A percentile compares a stretch with the other conserved stretches of the same genome.
These are phyloP conservation scores for Thumatha senex DNA, from an alignment of 2,888 invertebrate genomes.

Conservation along the genomic window DNA sequence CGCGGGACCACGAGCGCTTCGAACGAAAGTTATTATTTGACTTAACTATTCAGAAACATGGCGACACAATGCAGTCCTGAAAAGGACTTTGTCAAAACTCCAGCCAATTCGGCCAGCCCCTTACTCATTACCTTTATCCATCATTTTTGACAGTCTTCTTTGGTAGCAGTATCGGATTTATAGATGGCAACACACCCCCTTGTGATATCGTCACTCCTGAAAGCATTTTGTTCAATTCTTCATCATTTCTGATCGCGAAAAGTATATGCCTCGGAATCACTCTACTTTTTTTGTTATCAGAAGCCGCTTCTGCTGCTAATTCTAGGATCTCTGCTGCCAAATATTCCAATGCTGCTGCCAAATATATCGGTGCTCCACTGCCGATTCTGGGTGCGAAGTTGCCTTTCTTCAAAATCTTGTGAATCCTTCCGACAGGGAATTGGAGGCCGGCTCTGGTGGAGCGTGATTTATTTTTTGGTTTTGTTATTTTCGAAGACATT, in stretches of 20 bases:
- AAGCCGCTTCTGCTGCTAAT: slow-evolving; percentile 84
- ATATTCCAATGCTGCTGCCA: slow-evolving; percentile 85
- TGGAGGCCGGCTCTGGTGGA: slow-evolving; percentile 78
- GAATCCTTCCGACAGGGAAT: slow-evolving; percentile 83
- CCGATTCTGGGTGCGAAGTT: slow-evolving; percentile 84
- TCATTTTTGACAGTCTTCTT: slow-evolving; percentile 54
- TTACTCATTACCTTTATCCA: slow-evolving; percentile 1
- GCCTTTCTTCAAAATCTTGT: slow-evolving; percentile 82
- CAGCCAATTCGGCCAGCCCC: slow-evolving; percentile 4
- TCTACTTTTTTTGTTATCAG: slow-evolving; percentile 86
- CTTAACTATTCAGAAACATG: slow-evolving; percentile 5
- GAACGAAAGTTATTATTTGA: too few species aligned
- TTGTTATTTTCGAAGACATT: slow-evolving; percentile 41
- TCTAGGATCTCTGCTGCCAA: slow-evolving; percentile 87
- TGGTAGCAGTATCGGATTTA: slow-evolving; percentile 55
- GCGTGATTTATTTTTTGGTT: slow-evolving; percentile 48
- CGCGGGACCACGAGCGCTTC: too few species aligned
- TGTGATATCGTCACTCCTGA: slow-evolving; percentile 54
- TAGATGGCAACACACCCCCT: slow-evolving; percentile 58
- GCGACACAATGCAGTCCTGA: slow-evolving; percentile 15
- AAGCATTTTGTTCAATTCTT: slow-evolving; percentile 58
- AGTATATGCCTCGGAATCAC: slow-evolving; percentile 56
- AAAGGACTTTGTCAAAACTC: slow-evolving; percentile 24
- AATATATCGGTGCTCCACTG: slow-evolving; percentile 77
- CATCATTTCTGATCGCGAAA: slow-evolving; percentile 61